Percentiles rank a stretch among this genome's conserved stretches.
Evolutionary conservation across 2,797 vertebrate species (phyloP).

Genomic region (Streptopelia turtur): DNA sequence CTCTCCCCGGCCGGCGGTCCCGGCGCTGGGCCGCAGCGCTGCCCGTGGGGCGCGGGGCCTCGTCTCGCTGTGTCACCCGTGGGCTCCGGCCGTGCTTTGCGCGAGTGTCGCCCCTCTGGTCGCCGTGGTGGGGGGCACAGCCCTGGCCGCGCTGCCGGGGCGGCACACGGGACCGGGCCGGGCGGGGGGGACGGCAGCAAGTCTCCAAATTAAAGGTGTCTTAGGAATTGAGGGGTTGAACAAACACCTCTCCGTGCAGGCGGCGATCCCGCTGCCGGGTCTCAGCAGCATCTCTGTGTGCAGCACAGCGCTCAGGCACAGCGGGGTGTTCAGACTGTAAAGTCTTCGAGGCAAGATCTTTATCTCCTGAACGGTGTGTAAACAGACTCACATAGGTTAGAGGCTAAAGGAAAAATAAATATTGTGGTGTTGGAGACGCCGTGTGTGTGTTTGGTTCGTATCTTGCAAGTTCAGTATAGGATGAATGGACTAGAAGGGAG

Average conservation of each 20-base stretch:
- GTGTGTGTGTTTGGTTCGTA: fast-evolving
- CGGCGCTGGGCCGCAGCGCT: not conserved
- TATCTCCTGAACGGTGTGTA: not conserved
- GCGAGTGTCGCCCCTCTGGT: not conserved
- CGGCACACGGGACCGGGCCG: fast-evolving
- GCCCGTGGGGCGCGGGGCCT: not conserved
- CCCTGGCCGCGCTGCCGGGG: fast-evolving
- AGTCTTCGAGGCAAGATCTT: not conserved
- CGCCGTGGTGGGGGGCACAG: not conserved
- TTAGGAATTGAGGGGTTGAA: not conserved
- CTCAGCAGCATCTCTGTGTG: fast-evolving
- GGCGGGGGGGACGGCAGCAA: fast-evolving
- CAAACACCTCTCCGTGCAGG: fast-evolving
- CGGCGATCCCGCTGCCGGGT: fast-evolving
- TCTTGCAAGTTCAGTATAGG: fast-evolving
- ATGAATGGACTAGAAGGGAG: not conserved
- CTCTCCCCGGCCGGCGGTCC: too few species aligned
- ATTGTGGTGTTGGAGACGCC: fast-evolving
- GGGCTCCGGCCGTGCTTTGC: not conserved
- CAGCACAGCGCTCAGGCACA: too few species aligned
- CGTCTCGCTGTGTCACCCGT: not conserved
- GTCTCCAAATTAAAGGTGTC: not conserved
- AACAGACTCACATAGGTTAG: not conserved
- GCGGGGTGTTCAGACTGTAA: not conserved
- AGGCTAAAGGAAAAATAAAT: not conserved